Percentiles rank a stretch among this genome's conserved stretches.
These are phyloP conservation scores for Drosophila mettleri DNA, from an alignment of 2,888 invertebrate species.

Conservation along the genomic window DNA sequence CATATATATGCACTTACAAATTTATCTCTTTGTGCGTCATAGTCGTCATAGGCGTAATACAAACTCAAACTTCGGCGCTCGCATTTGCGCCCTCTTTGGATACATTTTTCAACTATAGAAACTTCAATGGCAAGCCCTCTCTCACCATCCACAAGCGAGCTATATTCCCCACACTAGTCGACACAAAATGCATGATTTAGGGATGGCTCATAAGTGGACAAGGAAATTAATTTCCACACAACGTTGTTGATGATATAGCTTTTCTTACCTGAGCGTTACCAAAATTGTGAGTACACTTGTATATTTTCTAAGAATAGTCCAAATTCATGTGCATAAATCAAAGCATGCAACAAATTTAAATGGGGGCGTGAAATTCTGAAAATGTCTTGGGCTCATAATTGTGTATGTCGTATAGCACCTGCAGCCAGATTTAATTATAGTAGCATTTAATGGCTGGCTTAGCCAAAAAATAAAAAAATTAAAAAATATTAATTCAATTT, in stretches of 20 bases:
- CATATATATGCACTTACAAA: not conserved
- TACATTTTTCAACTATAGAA: not conserved
- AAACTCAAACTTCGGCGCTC: not conserved
- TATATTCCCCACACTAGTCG: not conserved
- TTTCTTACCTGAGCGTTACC: not conserved
- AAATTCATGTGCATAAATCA: slow-evolving; percentile 39
- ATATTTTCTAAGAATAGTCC: not conserved
- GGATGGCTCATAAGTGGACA: not conserved
- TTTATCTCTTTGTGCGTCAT: not conserved
- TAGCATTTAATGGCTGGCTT: slow-evolving; percentile 16
- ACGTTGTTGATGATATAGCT: not conserved
- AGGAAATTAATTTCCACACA: not conserved
- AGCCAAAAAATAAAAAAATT: slow-evolving; percentile 2
- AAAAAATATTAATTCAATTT: slow-evolving; percentile 5
- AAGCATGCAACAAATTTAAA: slow-evolving; percentile 24
- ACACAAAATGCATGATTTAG: not conserved
- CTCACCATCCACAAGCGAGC: slow-evolving; percentile 4
- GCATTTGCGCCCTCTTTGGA: not conserved
- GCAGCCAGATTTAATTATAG: slow-evolving; percentile 19
- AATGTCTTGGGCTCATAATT: slow-evolving; percentile 24
- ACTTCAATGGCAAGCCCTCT: not conserved
- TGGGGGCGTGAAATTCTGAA: slow-evolving; percentile 54
- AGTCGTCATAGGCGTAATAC: too few species aligned
- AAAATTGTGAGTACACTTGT: not conserved
- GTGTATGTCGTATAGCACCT: slow-evolving; percentile 53